These are phyloP conservation scores for Papilio machaon DNA, from an alignment of 1,140 invertebrate species.

Conservation along the genomic window DNA sequence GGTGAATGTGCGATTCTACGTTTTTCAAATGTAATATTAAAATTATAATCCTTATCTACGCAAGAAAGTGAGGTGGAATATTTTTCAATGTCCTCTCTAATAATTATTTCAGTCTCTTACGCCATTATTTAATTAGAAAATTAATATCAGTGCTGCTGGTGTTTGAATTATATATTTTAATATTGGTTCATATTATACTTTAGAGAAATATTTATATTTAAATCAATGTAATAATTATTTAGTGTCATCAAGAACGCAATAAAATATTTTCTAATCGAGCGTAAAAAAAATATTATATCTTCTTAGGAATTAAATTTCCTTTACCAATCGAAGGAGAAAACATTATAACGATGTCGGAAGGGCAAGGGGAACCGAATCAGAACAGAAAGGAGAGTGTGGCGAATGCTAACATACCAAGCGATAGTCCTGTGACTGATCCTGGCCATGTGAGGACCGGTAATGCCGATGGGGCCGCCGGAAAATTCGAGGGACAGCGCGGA, in stretches of 20 bases:
- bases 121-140: conserved; percentile 42
- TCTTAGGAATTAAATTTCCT: conserved; percentile 40
- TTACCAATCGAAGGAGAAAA: conserved; percentile 44
- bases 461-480: conserved; percentile 58
- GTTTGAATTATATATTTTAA: conserved; percentile 51
- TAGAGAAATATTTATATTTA: conserved; percentile 9
- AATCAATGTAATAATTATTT: conserved; percentile 15
- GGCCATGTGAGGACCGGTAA: conserved; percentile 70
- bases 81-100: conserved; percentile 19
- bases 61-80: conserved; percentile 7
- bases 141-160: conserved; percentile 53
- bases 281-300: background rate
- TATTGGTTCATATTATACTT: conserved; percentile 53
- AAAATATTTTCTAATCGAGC: conserved; percentile 10
- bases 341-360: conserved; percentile 68
- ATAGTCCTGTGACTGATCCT: conserved; percentile 76
- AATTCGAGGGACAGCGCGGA: conserved; percentile 71
- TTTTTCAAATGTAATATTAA: conserved; percentile 33
- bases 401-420: conserved; percentile 66
- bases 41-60: conserved; percentile 8
- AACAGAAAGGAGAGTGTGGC: conserved; percentile 70
- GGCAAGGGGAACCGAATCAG: conserved; percentile 64
- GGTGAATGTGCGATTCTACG: conserved; percentile 25
- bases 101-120: conserved; percentile 41
- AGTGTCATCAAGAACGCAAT: background rate